A percentile compares a stretch with the other conserved stretches of the same genome.
Evolutionary conservation across 1,140 invertebrate genomes (phyloP).

Genomic region (Helicoverpa zea): DNA sequence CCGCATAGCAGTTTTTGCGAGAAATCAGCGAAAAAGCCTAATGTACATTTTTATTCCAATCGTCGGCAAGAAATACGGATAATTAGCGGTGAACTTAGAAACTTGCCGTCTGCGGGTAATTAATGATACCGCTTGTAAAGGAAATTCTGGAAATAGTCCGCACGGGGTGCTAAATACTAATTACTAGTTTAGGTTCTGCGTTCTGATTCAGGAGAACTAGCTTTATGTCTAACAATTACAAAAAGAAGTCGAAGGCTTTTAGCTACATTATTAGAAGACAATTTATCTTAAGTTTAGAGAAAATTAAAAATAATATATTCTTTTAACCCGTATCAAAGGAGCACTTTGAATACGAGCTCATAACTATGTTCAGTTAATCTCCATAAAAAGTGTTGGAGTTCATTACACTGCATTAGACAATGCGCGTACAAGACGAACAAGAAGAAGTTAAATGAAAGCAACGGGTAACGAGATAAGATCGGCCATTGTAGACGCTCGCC

Average conservation of each 20-base stretch:
- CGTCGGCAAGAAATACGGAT: slow-evolving; percentile 19
- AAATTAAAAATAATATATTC: too few relatives aligned
- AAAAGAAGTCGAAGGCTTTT: too few relatives aligned
- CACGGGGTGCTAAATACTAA: neutral
- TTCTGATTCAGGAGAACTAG: too few relatives aligned
- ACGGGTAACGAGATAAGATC: slow-evolving; percentile 27
- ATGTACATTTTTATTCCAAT: slow-evolving; percentile 25
- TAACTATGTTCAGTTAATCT: slow-evolving; percentile 14
- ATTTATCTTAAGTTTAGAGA: too few relatives aligned
- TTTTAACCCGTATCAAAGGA: neutral
- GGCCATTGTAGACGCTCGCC: slow-evolving; percentile 31
- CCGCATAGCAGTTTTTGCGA: slow-evolving; percentile 41
- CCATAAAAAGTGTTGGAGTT: neutral
- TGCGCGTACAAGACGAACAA: slow-evolving; percentile 2
- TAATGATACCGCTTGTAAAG: slow-evolving; percentile 8
- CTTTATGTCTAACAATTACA: too few relatives aligned
- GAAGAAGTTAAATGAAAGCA: slow-evolving; percentile 49
- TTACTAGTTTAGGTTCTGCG: neutral
- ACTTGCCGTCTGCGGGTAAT: neutral
- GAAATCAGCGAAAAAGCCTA: slow-evolving; percentile 45
- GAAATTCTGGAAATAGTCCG: neutral
- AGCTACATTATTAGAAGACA: too few relatives aligned
- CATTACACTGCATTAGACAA: slow-evolving; percentile 29
- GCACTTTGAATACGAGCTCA: neutral
- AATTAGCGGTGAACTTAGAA: slow-evolving; percentile 14